Conservation (phyloP, 2,888 invertebrate species). For the Chrysomela aeneicollis region DNA sequence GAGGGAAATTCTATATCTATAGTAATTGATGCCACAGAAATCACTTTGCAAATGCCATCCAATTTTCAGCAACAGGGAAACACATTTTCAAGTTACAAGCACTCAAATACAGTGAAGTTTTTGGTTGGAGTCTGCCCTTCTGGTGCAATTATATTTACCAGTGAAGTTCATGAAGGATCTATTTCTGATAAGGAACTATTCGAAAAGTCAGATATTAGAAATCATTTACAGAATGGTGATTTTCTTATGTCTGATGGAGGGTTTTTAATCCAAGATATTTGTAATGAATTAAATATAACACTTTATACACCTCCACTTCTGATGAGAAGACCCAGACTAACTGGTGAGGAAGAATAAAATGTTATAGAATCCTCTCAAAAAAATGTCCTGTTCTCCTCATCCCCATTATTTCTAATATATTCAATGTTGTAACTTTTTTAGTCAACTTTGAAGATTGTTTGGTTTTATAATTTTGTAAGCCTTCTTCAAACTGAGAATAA, state of each 20-base stretch:
- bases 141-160: constrained; percentile 15
- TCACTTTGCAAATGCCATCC: neutral
- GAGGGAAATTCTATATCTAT: neutral
- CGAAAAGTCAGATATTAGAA: constrained; percentile 1
- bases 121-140: constrained; percentile 10
- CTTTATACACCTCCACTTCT: constrained; percentile 11
- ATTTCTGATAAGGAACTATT: constrained; percentile 1
- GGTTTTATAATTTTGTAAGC: too few species aligned
- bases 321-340: constrained; percentile 5
- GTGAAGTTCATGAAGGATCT: neutral
- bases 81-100: neutral
- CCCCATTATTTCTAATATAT: too few species aligned
- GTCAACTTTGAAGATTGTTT: too few species aligned
- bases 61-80: neutral
- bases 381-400: too few species aligned
- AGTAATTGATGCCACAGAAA: constrained; percentile 11
- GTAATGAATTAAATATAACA: constrained; percentile 5
- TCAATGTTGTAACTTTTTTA: too few species aligned
- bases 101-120: constrained; percentile 18
- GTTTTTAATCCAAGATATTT: constrained; percentile 15
- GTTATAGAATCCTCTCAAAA: too few species aligned
- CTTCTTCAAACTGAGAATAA: neutral
- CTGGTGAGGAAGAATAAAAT: neutral
- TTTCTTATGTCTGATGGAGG: constrained; percentile 15
- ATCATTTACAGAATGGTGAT: neutral